These are phyloP conservation scores for Phalacrocorax carbo DNA, from an alignment of 2,113 vertebrate genomes.

Conservation along the genomic window DNA sequence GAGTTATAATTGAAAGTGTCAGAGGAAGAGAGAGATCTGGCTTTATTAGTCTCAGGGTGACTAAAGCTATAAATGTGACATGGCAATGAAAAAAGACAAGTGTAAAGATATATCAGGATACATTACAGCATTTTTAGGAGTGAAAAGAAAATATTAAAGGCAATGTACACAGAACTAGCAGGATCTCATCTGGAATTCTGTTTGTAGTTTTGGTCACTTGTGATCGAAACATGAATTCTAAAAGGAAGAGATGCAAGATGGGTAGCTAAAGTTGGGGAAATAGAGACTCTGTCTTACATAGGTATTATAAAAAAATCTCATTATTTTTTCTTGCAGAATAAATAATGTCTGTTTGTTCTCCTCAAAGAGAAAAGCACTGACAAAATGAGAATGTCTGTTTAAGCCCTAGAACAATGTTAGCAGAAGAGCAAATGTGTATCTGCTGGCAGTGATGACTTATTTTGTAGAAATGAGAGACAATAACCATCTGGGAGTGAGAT, in stretches of 20 bases:
- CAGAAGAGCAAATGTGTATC: background rate
- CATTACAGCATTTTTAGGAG: background rate
- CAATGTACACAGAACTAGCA: background rate
- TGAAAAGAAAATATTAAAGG: background rate
- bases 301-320: background rate
- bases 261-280: background rate
- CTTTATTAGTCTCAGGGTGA: slow-evolving; percentile 41
- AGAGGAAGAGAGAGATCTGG: slow-evolving; percentile 1
- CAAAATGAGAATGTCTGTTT: background rate
- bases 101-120: background rate
- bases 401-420: background rate
- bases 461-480: background rate
- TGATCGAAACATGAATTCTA: background rate
- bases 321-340: background rate
- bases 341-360: background rate
- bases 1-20: slow-evolving; percentile 55
- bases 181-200: background rate
- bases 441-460: background rate
- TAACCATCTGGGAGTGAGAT: background rate
- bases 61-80: slow-evolving; percentile 28
- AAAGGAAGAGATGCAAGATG: background rate
- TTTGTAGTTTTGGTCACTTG: slow-evolving; percentile 2
- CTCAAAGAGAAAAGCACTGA: background rate
- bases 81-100: slow-evolving; percentile 15
- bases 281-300: background rate